These are phyloP conservation scores for Caracal caracal DNA, from an alignment of 2,113 vertebrate species.

Conservation along the genomic window DNA sequence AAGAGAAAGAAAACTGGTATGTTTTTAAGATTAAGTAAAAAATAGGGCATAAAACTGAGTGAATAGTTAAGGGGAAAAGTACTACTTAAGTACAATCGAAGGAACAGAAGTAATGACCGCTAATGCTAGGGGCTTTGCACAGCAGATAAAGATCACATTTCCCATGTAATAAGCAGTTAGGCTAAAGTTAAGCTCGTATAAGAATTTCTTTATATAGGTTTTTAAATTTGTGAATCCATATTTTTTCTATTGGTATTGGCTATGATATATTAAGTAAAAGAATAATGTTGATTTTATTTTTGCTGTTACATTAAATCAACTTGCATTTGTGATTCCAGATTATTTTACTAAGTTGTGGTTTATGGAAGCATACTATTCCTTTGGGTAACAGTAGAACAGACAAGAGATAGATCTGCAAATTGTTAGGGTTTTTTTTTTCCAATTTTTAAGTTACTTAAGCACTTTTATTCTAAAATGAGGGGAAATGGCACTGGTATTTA, in stretches of 20 bases:
- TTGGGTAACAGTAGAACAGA: background rate
- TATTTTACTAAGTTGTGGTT: background rate
- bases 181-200: constrained; percentile 12
- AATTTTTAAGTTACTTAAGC: background rate
- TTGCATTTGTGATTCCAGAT: background rate
- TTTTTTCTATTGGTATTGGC: background rate
- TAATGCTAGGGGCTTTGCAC: background rate
- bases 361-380: background rate
- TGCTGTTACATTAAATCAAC: background rate
- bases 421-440: background rate
- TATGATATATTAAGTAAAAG: background rate
- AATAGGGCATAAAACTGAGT: background rate
- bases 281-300: background rate
- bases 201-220: constrained; percentile 10
- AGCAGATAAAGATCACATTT: constrained; percentile 43
- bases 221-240: background rate
- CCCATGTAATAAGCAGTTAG: background rate
- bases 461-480: background rate
- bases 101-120: background rate
- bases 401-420: background rate
- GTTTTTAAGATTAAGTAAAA: constrained; percentile 9
- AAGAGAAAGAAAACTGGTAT: background rate
- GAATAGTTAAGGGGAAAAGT: background rate
- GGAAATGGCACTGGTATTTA: background rate
- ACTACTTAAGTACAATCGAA: background rate